Percentiles rank a stretch among this genome's conserved stretches.
phyloP scores from a whole-genome alignment of 2,797 vertebrate genomes.

The Poecilia velifera region DNA sequence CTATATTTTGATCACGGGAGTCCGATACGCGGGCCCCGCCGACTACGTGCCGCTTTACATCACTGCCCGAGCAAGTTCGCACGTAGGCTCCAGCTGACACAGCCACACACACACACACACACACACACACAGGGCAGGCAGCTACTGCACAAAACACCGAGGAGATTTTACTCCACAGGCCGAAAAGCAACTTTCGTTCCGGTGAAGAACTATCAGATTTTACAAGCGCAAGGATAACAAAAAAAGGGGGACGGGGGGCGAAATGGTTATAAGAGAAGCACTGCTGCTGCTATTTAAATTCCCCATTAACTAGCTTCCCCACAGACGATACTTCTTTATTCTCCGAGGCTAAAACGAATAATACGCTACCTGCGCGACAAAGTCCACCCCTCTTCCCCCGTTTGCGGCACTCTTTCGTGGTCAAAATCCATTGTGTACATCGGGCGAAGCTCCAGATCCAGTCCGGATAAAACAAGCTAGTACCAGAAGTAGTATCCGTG shows the following conservation, averaged over 20 bases:
- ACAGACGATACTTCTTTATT: neutral
- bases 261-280: neutral
- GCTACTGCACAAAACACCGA: constrained; percentile 49
- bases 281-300: constrained; percentile 20
- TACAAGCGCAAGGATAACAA: neutral
- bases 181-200: neutral
- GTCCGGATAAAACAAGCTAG: constrained; percentile 19
- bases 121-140: neutral
- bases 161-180: constrained; percentile 24
- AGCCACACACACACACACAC: constrained; percentile 6
- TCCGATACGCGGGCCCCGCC: constrained; percentile 73
- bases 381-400: constrained; percentile 58
- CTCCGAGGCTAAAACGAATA: constrained; percentile 23
- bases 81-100: constrained; percentile 76
- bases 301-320: constrained; percentile 1
- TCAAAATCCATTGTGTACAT: constrained; percentile 73
- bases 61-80: constrained; percentile 78
- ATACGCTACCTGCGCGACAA: constrained; percentile 66
- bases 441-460: constrained; percentile 56
- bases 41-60: constrained; percentile 79
- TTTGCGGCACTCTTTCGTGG: constrained; percentile 61
- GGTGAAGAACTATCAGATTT: neutral
- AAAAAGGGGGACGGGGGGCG: neutral
- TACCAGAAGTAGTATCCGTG: constrained; percentile 46
- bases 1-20: constrained; percentile 79